A percentile compares a stretch with the other conserved stretches of the same genome.
Conservation (phyloP, 2,888 invertebrate species). For the Euphydryas editha region DNA sequence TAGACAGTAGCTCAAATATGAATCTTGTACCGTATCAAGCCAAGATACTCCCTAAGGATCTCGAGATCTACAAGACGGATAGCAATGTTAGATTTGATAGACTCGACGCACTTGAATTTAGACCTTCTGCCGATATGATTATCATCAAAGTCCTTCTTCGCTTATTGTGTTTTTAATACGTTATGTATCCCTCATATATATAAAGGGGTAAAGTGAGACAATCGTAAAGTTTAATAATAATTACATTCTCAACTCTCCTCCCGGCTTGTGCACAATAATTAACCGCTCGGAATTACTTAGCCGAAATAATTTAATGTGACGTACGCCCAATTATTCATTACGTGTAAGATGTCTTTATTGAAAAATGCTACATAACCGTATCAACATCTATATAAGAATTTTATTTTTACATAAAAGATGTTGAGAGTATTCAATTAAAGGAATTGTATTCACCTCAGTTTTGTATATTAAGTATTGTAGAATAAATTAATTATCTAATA, state of each 20-base stretch:
- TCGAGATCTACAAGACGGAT: constrained; percentile 62
- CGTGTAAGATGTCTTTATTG: constrained; percentile 49
- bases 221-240: constrained; percentile 84
- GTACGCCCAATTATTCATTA: constrained; percentile 65
- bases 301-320: constrained; percentile 83
- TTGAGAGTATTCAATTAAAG: not conserved
- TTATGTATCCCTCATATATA: constrained; percentile 50
- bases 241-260: constrained; percentile 83
- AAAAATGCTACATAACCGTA: constrained; percentile 12
- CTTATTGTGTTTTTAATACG: constrained; percentile 48
- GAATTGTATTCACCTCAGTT: no score
- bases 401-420: no score
- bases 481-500: not conserved
- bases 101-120: constrained; percentile 47
- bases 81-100: constrained; percentile 44
- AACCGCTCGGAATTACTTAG: constrained; percentile 84
- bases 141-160: constrained; percentile 48
- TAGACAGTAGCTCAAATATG: constrained; percentile 76
- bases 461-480: no score
- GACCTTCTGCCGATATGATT: constrained; percentile 47
- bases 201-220: constrained; percentile 83
- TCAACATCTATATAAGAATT: not conserved
- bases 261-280: constrained; percentile 82
- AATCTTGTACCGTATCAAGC: constrained; percentile 79
- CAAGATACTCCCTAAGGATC: constrained; percentile 82